Conservation (phyloP, 2,113 vertebrate genomes). For the Gorilla gorilla region DNA sequence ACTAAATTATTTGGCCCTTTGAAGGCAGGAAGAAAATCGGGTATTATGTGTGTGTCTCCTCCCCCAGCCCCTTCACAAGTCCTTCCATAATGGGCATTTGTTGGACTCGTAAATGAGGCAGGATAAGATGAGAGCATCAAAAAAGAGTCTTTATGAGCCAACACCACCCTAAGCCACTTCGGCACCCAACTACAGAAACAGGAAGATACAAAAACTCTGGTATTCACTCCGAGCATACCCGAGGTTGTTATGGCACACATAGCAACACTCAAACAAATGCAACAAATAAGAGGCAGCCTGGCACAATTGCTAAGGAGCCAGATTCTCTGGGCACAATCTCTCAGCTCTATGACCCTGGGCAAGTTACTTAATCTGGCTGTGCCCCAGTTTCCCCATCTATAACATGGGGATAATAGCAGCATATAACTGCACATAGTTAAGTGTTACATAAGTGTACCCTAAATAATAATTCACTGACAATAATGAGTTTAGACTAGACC, state of each 20-base stretch:
- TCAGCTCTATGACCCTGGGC: neutral
- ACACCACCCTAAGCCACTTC: neutral
- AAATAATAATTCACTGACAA: neutral
- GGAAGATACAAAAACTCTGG: neutral
- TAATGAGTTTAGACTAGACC: neutral
- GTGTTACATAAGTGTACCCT: neutral
- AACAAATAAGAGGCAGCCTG: neutral
- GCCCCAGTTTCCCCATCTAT: neutral
- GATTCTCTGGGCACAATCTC: neutral
- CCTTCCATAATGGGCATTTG: slow-evolving; percentile 50
- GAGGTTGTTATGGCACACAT: neutral
- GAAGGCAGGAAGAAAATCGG: slow-evolving; percentile 5
- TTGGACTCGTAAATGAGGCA: neutral
- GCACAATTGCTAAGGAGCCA: neutral
- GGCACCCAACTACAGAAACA: neutral
- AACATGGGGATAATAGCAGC: neutral
- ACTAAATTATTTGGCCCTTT: neutral
- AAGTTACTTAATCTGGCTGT: neutral
- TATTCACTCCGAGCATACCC: neutral
- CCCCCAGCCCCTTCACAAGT: neutral
- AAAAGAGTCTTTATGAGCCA: slow-evolving; percentile 25
- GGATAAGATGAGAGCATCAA: slow-evolving; percentile 36
- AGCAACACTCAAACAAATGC: neutral
- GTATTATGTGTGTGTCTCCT: neutral
- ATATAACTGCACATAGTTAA: neutral